Evolutionary conservation across 2,797 vertebrate genomes (phyloP).

Genomic region (Austrolebias charrua): DNA sequence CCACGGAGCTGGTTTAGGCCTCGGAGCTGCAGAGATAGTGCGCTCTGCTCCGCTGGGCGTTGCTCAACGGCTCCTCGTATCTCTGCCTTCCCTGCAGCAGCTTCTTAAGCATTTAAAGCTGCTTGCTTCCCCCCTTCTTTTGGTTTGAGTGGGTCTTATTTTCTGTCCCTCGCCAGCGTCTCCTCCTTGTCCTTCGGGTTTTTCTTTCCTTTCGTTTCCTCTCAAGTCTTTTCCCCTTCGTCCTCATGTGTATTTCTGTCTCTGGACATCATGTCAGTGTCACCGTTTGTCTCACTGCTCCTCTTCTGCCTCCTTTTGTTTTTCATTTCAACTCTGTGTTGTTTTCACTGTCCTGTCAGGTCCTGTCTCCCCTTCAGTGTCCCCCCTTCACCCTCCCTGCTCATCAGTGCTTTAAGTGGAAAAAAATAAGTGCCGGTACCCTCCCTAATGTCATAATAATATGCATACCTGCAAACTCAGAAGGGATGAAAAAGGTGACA

Average conservation of each 20-base stretch:
- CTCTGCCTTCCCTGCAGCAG: slow-evolving; percentile 30
- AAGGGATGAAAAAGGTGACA: no score
- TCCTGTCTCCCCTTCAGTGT: slow-evolving; percentile 13
- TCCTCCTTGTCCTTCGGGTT: slow-evolving; percentile 4
- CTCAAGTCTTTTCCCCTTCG: slow-evolving; percentile 35
- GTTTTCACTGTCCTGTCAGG: slow-evolving; percentile 17
- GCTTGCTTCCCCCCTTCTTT: slow-evolving; percentile 23
- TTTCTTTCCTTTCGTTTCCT: slow-evolving; percentile 39
- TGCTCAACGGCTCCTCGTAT: slow-evolving; percentile 6
- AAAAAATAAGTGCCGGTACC: no score
- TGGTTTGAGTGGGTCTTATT: slow-evolving; percentile 38
- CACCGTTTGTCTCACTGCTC: slow-evolving; percentile 16
- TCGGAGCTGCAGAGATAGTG: slow-evolving; percentile 44
- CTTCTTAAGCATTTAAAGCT: slow-evolving; percentile 57
- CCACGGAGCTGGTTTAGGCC: slow-evolving; percentile 5
- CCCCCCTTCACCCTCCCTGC: slow-evolving; percentile 17
- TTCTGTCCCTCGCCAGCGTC: slow-evolving; percentile 43
- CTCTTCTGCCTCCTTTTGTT: slow-evolving; percentile 3
- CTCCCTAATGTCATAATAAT: no score
- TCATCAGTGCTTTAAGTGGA: no score
- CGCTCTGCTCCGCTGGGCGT: slow-evolving; percentile 3
- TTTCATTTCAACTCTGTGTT: slow-evolving; percentile 7
- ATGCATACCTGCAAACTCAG: no score
- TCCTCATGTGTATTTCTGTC: slow-evolving; percentile 48
- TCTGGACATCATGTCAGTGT: slow-evolving; percentile 36